These are phyloP conservation scores for Siderastrea radians DNA, from an alignment of 92 coral and sea anemone species.

Conservation along the genomic window DNA sequence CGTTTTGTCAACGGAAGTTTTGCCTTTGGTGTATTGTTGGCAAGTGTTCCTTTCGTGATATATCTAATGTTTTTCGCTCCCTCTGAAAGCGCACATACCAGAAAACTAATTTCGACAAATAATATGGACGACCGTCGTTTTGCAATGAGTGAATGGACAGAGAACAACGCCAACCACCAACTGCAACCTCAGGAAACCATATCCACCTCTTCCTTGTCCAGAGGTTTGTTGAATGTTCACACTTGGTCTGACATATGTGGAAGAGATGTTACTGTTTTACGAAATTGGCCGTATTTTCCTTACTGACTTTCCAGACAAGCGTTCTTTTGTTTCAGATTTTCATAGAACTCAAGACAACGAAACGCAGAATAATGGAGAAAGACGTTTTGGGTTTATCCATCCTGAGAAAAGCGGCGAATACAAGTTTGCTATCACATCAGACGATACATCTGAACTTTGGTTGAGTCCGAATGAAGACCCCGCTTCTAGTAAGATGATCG, in stretches of 20 bases:
- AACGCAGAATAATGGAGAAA: neutral
- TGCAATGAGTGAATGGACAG: neutral
- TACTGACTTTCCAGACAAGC: conserved; percentile 28
- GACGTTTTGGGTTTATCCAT: conserved; percentile 36
- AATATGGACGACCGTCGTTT: neutral
- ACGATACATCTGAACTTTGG: conserved; percentile 51
- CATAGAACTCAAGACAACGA: no score
- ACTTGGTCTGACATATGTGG: conserved; percentile 17
- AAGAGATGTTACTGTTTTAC: neutral
- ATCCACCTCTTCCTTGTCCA: neutral
- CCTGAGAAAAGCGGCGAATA: conserved; percentile 1
- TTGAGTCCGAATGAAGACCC: conserved; percentile 35
- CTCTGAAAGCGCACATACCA: neutral
- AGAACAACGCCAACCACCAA: neutral
- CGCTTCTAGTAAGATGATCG: conserved; percentile 5
- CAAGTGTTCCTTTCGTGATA: neutral
- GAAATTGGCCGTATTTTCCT: conserved; percentile 29
- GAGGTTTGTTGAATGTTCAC: neutral
- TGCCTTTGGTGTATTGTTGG: neutral
- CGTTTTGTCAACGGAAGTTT: neutral
- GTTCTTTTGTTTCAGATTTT: conserved; percentile 6
- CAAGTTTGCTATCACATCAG: conserved; percentile 37
- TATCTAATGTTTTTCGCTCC: neutral
- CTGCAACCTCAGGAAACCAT: neutral
- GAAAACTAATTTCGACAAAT: neutral